These are phyloP conservation scores for Rhopalosiphum maidis DNA, from an alignment of 1,140 invertebrate species.

Conservation along the genomic window DNA sequence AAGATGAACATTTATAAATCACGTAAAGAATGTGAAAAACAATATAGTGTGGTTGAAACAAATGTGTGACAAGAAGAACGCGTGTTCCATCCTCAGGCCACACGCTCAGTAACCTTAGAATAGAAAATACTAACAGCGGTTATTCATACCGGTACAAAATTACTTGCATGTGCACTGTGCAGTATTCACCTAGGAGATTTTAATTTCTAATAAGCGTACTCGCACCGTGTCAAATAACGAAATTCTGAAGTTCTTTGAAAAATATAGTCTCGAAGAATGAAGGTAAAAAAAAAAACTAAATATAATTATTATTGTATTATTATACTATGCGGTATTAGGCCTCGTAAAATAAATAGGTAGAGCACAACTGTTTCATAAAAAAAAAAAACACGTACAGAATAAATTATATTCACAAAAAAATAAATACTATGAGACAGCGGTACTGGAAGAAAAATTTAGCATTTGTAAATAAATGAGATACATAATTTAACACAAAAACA, in stretches of 20 bases:
- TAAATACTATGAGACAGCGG: not conserved
- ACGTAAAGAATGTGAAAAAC: not conserved
- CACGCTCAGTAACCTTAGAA: not conserved
- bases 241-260: slow-evolving; percentile 69
- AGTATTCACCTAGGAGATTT: not conserved
- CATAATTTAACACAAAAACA: not conserved
- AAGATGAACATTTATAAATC: not conserved
- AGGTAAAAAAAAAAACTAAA: not conserved
- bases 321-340: slow-evolving; percentile 61
- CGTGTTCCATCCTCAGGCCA: not conserved
- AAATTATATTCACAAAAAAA: slow-evolving; percentile 23
- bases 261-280: not conserved
- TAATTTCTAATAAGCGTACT: slow-evolving; percentile 17
- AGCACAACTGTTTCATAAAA: slow-evolving; percentile 45
- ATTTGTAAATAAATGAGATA: not conserved
- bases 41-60: not conserved
- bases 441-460: slow-evolving; percentile 4
- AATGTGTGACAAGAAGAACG: not conserved
- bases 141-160: not conserved
- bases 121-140: not conserved
- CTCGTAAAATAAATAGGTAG: slow-evolving; percentile 55
- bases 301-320: slow-evolving; percentile 45
- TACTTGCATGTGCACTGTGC: not conserved
- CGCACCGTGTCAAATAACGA: slow-evolving; percentile 47
- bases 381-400: slow-evolving; percentile 32